Evolutionary conservation across 2,888 invertebrate genomes (phyloP).

Genomic region (Eupithecia inturbata): DNA sequence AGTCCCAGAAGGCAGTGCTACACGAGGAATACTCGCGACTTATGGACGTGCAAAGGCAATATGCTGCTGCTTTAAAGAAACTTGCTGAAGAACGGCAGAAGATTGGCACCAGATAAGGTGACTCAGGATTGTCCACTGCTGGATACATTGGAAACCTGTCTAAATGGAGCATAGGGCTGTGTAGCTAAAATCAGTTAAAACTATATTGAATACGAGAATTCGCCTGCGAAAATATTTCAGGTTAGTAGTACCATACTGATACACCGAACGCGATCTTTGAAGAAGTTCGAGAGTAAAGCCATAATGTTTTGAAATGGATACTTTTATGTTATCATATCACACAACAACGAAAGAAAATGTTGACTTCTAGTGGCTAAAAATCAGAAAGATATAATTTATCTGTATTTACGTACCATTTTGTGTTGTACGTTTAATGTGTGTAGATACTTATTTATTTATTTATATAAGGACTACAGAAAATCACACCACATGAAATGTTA

Average conservation of each 20-base stretch:
- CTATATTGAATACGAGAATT: not conserved
- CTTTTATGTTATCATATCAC: not conserved
- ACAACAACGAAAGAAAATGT: not conserved
- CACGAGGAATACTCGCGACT: slow-evolving; percentile 72
- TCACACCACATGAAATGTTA: too few relatives aligned
- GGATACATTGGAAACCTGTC: not conserved
- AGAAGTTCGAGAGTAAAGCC: not conserved
- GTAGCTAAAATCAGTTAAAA: not conserved
- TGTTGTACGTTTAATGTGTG: not conserved
- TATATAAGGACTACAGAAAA: too few relatives aligned
- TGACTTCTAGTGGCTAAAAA: not conserved
- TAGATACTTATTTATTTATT: too few relatives aligned
- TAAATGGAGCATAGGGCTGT: not conserved
- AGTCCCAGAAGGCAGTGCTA: slow-evolving; percentile 66
- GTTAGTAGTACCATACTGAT: not conserved
- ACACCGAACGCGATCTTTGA: not conserved
- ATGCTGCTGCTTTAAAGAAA: slow-evolving; percentile 74
- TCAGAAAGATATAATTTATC: not conserved
- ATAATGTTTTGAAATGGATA: not conserved
- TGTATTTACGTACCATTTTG: not conserved
- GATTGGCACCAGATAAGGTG: slow-evolving; percentile 47
- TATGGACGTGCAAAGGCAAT: slow-evolving; percentile 77
- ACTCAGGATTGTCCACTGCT: not conserved
- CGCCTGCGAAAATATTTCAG: not conserved
- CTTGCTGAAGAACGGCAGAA: slow-evolving; percentile 70